Evolutionary conservation across 2,888 invertebrate genomes (phyloP), one percentile per base, ranked within the genome.

Genomic region (Drosophila aldrichi): DNA sequence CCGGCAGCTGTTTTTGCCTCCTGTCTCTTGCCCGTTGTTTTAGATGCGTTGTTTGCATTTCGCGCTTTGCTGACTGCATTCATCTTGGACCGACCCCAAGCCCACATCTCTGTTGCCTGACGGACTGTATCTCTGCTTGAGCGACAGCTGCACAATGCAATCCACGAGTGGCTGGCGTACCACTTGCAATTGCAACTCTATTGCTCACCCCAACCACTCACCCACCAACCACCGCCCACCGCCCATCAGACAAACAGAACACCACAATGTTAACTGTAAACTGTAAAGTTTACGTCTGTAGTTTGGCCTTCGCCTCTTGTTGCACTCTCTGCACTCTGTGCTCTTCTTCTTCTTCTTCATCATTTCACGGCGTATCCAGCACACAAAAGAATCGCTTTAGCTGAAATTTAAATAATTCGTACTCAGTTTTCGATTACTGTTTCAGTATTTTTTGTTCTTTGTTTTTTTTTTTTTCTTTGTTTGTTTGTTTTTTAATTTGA

Each of bases 221-320:
- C n/a, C 60, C 67, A 60, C 62, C n/a, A n/a, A n/a, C n/a, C 49
- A 41, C 62, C 69, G 2, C 1, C 38, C 38, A 16, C 34, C 29
- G 8, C 58, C 29, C 14, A 32, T 16, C 64, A 71, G 65, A 62
- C 49, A 44, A 68, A 44, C 44, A 44, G 22, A 8, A 22, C 44
- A 22, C 69, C 51, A 70, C 59, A 49, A 29, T 68, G 77, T 56
- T 55, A 44, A 49, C 70, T 56, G 59, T 49, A 59, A 66, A 63
- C 48, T 77, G 79, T 76, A 82, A 81, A 83, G 71, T 83, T 83
- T 81, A 80, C 79, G 76, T 72, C 74, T 74, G 78, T 68, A 81
- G 74, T 64, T 63, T 68, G 56, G 65, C 74, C 70, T 44, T 68
- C 58, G 46, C 38, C 54, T 29, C 59, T 59, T 61, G 29, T 8